A percentile compares a stretch with the other conserved stretches of the same genome.
These are phyloP conservation scores for Pasiphila rectangulata DNA, from an alignment of 2,888 invertebrate genomes.

Conservation along the genomic window DNA sequence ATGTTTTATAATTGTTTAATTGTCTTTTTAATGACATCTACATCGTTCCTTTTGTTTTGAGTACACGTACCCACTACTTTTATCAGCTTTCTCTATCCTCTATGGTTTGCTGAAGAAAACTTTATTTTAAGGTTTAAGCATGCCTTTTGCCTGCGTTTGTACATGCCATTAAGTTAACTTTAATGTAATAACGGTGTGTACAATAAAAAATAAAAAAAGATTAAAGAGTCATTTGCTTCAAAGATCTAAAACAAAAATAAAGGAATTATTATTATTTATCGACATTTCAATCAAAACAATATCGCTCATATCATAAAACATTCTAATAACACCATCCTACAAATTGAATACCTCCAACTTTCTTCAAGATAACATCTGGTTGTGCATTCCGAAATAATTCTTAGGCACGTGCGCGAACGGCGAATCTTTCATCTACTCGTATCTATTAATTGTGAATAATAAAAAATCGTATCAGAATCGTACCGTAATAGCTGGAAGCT, in stretches of 20 bases:
- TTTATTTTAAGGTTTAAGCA: too few species aligned
- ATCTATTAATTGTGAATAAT: conserved; percentile 62
- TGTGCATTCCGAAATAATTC: conserved; percentile 57
- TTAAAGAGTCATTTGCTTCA: too few species aligned
- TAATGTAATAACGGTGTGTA: too few species aligned
- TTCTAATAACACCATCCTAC: conserved; percentile 29
- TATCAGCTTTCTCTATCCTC: too few species aligned
- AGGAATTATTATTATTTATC: conserved; percentile 11
- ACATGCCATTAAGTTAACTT: too few species aligned
- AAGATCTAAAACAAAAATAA: too few species aligned
- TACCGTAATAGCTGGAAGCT: conserved; percentile 65
- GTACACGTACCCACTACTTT: too few species aligned
- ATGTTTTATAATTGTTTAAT: too few species aligned
- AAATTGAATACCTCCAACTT: conserved; percentile 52
- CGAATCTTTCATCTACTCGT: conserved; percentile 62
- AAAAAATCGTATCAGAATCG: conserved; percentile 51
- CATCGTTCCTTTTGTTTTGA: too few species aligned
- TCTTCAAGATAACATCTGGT: conserved; percentile 50
- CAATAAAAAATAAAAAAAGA: not conserved
- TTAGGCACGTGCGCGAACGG: conserved; percentile 55
- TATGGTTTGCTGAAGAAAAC: too few species aligned
- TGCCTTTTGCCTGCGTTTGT: too few species aligned
- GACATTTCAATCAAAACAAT: conserved; percentile 13
- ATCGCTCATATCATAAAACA: conserved; percentile 25
- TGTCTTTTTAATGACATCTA: too few species aligned